Evolutionary conservation across 2,797 vertebrate genomes (phyloP), one percentile per base, ranked within the genome.

Genomic region (Tamandua tetradactyla): DNA sequence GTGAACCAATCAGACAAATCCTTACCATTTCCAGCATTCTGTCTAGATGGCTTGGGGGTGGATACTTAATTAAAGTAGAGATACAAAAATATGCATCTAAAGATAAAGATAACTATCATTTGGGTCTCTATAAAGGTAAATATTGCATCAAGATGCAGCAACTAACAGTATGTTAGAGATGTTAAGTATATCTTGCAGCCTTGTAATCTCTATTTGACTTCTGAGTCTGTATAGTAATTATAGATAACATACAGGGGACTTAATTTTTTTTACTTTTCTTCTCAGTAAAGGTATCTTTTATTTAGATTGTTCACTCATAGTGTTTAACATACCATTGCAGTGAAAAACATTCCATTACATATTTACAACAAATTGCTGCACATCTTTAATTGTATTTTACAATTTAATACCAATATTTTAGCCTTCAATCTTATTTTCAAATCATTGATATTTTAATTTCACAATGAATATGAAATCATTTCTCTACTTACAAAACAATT

Each of bases 401-500:
- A 85, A 55, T 68, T 85, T 72, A 79, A 52, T 83, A 55, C 22
- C 61, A 85, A 92, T 71, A 62, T 79, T 91, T 93, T 92, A 81
- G 62, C 81, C 37, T 44, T 89, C 57, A 62, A 25, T 83, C 25
- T 71, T 68, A 44, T 47, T 32, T 89, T 96, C 79, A 66, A 62
- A 96, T 94, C 94, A 72, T 20, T 92, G 30, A 18, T 20, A 32
- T 83, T 96, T 96, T 55, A 91, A 84, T 95, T 87, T 88, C 62
- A 87, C 40, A 93, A 64, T 94, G 62, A 86, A 83, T 71, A 66
- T 42, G 12, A 66, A 93, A 83, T 57, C 59, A 47, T 40, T 72
- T 84, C 93, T 82, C 95, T 49, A 83, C 71, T 61, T 64, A 82
- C 27, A 44, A 88, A 98, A 37, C 75, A 35, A 27, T 4, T 92